These are phyloP conservation scores for Amia ocellicauda DNA, from an alignment of 2,113 vertebrate species.

Conservation along the genomic window DNA sequence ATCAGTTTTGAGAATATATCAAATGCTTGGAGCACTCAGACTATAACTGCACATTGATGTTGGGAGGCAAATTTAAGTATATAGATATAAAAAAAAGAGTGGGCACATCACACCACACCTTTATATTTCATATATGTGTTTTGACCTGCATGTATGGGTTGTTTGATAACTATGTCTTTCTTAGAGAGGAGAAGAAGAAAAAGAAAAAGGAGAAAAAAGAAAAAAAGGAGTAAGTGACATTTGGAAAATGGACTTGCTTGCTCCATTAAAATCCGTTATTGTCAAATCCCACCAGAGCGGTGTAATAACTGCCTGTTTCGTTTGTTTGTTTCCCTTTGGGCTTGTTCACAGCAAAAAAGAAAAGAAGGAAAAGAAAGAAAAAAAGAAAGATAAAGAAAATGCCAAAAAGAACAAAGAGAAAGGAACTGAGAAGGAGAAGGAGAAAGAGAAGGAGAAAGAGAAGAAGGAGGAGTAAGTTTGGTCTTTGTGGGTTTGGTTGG, in stretches of 20 bases:
- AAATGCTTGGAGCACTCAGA: no score
- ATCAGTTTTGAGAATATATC: not conserved
- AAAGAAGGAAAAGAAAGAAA: constrained; percentile 47
- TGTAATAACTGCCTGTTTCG: no score
- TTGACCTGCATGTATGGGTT: no score
- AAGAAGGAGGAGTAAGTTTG: constrained; percentile 66
- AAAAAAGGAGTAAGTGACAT: constrained; percentile 54
- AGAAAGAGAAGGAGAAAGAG: constrained; percentile 54
- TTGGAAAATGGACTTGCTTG: no score
- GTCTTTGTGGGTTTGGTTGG: no score
- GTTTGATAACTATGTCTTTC: constrained; percentile 35
- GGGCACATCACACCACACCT: no score
- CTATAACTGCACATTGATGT: no score
- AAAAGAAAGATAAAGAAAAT: constrained; percentile 55
- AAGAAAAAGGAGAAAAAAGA: constrained; percentile 72
- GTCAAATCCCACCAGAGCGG: no score
- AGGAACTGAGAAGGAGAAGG: constrained; percentile 35
- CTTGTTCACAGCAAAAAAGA: constrained; percentile 45
- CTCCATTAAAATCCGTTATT: not conserved
- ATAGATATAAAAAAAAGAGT: no score
- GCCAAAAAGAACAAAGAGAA: constrained; percentile 58
- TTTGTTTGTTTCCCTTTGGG: constrained; percentile 28
- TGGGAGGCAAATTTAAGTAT: no score
- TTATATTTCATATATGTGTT: no score
- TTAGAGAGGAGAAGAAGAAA: constrained; percentile 67